phyloP scores from a whole-genome alignment of 2,888 invertebrate genomes.

The Geotrupes spiniger region DNA sequence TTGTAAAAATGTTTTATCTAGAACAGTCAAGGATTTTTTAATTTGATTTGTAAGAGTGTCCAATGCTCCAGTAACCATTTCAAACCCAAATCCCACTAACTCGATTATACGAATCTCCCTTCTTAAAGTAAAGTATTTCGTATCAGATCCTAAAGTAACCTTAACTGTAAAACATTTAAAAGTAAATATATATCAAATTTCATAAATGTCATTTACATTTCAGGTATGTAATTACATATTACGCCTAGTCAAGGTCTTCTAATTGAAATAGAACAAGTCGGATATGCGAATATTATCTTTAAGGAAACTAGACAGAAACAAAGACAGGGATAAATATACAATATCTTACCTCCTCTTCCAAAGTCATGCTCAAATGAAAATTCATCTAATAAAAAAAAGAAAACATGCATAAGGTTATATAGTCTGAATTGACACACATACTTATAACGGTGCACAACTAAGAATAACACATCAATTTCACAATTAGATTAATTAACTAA shows the following conservation, averaged over 20 bases:
- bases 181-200: not conserved
- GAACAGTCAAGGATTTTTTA: no score
- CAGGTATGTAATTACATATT: not conserved
- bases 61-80: no score
- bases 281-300: not conserved
- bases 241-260: slow-evolving; percentile 1
- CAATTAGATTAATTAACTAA: no score
- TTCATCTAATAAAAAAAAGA: slow-evolving; percentile 32
- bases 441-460: no score
- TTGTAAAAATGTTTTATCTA: no score
- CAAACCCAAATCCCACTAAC: no score
- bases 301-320: not conserved
- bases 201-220: not conserved
- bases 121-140: no score
- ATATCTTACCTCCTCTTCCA: slow-evolving; percentile 30
- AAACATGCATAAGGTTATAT: slow-evolving; percentile 26
- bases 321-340: slow-evolving; percentile 9
- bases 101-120: no score
- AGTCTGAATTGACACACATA: not conserved
- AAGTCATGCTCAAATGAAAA: slow-evolving; percentile 23
- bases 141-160: no score
- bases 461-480: no score
- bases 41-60: no score
- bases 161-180: no score
- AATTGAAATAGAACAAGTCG: not conserved